Evolutionary conservation across 2,797 vertebrate genomes (phyloP).

Genomic region (Pelobates cultripes): DNA sequence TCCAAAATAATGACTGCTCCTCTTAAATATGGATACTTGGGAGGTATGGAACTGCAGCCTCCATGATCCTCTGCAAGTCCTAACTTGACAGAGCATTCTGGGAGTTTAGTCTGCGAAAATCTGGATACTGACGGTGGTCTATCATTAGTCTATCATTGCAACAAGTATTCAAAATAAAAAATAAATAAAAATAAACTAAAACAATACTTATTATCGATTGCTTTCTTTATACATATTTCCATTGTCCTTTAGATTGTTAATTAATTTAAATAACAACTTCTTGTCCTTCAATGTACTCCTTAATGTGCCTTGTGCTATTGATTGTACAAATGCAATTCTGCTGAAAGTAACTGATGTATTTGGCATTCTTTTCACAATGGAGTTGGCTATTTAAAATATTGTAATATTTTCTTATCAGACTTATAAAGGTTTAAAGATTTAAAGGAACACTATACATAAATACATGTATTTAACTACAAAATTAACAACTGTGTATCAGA

Average conservation of each 20-base stretch:
- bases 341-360: constrained; percentile 44
- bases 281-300: constrained; percentile 41
- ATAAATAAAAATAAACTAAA: constrained; percentile 15
- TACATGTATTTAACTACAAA: too few relatives aligned
- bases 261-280: constrained; percentile 32
- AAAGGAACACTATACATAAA: too few relatives aligned
- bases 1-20: too few relatives aligned
- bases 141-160: too few relatives aligned
- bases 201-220: constrained; percentile 47
- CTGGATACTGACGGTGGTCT: too few relatives aligned
- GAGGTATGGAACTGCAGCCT: too few relatives aligned
- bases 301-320: constrained; percentile 35
- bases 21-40: too few relatives aligned
- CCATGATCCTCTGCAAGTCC: too few relatives aligned
- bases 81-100: too few relatives aligned
- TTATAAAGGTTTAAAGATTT: too few relatives aligned
- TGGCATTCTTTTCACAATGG: background rate
- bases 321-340: constrained; percentile 39
- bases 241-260: constrained; percentile 43
- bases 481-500: too few relatives aligned
- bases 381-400: background rate
- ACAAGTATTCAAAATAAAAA: constrained; percentile 24
- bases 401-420: background rate
- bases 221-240: constrained; percentile 21
- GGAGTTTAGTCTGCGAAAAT: too few relatives aligned